Conservation (phyloP, 2,888 invertebrate genomes). For the Unio delphinus region DNA sequence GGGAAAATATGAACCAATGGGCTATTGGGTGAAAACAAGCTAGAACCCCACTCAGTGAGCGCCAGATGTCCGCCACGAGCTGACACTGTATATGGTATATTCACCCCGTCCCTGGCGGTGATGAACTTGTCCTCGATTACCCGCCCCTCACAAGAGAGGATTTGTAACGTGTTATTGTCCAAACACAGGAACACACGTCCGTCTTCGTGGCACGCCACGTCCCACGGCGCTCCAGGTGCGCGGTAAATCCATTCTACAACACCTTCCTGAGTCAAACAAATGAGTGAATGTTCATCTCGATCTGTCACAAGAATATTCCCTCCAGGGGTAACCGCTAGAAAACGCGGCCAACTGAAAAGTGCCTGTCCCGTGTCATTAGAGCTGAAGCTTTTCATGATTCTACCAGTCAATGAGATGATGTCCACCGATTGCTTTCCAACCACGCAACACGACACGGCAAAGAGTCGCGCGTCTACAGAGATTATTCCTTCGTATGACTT, state of each 20-base stretch:
- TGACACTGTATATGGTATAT: constrained; percentile 41
- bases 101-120: constrained; percentile 33
- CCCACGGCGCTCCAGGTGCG: constrained; percentile 42
- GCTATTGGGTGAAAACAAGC: constrained; percentile 44
- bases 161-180: constrained; percentile 37
- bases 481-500: constrained; percentile 47
- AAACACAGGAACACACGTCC: constrained; percentile 39
- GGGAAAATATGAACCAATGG: constrained; percentile 33
- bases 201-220: constrained; percentile 33
- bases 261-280: constrained; percentile 32
- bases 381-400: constrained; percentile 32
- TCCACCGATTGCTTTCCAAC: constrained; percentile 38
- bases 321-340: constrained; percentile 25
- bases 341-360: constrained; percentile 42
- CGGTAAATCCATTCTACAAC: constrained; percentile 35
- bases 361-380: constrained; percentile 22
- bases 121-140: constrained; percentile 35
- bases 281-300: constrained; percentile 35
- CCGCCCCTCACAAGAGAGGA: constrained; percentile 33
- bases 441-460: constrained; percentile 40
- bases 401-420: constrained; percentile 31
- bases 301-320: constrained; percentile 43
- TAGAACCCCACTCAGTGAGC: constrained; percentile 46
- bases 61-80: constrained; percentile 28
- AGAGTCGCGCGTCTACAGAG: constrained; percentile 26